phyloP scores from a whole-genome alignment of 2,888 invertebrate genomes.

The Piscicola geometra region DNA sequence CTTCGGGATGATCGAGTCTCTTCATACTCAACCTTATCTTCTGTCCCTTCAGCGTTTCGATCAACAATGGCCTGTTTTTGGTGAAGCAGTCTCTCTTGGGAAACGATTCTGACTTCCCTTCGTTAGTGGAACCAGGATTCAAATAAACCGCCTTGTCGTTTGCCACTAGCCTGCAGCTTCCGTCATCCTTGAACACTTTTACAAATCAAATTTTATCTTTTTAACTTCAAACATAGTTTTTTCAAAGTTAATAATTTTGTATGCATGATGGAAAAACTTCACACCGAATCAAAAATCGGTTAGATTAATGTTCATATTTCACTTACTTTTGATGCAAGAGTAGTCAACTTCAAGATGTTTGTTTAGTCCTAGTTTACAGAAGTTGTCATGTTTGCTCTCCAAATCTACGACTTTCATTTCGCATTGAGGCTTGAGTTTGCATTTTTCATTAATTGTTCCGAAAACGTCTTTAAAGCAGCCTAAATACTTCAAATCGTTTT shows the following conservation, averaged over 20 bases:
- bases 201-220: no score
- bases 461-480: slow-evolving; percentile 34
- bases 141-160: background rate
- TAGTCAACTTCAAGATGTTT: slow-evolving; percentile 32
- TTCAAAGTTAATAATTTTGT: slow-evolving; percentile 6
- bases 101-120: background rate
- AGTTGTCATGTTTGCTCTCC: slow-evolving; percentile 8
- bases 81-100: background rate
- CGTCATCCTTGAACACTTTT: slow-evolving; percentile 12
- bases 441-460: background rate
- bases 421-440: slow-evolving; percentile 21
- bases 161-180: background rate
- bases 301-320: background rate
- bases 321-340: slow-evolving; percentile 30
- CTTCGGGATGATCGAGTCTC: background rate
- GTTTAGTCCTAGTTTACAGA: slow-evolving; percentile 31
- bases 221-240: no score
- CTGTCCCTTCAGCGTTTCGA: slow-evolving; percentile 26
- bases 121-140: background rate
- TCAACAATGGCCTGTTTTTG: background rate
- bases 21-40: slow-evolving; percentile 9
- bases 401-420: slow-evolving; percentile 19
- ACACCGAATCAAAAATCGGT: background rate
- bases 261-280: background rate
- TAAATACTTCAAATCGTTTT: slow-evolving; percentile 20